These are phyloP conservation scores for Dolichoris vasculosae DNA, from an alignment of 1,140 invertebrate species.

Conservation along the genomic window DNA sequence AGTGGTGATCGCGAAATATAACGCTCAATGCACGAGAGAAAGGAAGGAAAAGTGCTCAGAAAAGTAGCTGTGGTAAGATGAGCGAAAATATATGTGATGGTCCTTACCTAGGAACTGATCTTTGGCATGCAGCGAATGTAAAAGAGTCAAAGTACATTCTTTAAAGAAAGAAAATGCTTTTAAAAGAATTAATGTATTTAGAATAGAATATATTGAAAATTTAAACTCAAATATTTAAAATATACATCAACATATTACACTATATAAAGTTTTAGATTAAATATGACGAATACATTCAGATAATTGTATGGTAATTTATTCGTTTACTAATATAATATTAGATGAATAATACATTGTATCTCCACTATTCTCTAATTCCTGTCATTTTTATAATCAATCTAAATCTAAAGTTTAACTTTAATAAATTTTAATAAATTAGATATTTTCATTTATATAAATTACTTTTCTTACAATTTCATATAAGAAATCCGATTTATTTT, in stretches of 20 bases:
- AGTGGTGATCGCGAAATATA: slow-evolving; percentile 11
- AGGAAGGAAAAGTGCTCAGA: neutral
- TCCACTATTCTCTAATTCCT: too few species aligned
- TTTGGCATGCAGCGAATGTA: neutral
- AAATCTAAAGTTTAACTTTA: too few species aligned
- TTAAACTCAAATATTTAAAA: neutral
- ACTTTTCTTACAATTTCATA: too few species aligned
- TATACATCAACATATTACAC: neutral
- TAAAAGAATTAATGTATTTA: neutral
- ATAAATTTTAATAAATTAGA: too few species aligned
- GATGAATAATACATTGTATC: too few species aligned
- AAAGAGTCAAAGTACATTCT: neutral
- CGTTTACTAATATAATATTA: too few species aligned
- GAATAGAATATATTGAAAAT: neutral
- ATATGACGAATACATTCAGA: neutral
- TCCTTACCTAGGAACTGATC: neutral
- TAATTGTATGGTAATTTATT: neutral
- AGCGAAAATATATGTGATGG: neutral
- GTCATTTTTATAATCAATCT: too few species aligned
- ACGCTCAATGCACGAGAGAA: neutral
- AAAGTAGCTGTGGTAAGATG: neutral
- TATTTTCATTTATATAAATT: too few species aligned
- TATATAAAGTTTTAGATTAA: neutral
- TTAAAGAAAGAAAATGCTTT: neutral
- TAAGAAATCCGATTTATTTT: too few species aligned